Evolutionary conservation across 2,113 vertebrate genomes (phyloP).

Genomic region (Corynorhinus townsendii): DNA sequence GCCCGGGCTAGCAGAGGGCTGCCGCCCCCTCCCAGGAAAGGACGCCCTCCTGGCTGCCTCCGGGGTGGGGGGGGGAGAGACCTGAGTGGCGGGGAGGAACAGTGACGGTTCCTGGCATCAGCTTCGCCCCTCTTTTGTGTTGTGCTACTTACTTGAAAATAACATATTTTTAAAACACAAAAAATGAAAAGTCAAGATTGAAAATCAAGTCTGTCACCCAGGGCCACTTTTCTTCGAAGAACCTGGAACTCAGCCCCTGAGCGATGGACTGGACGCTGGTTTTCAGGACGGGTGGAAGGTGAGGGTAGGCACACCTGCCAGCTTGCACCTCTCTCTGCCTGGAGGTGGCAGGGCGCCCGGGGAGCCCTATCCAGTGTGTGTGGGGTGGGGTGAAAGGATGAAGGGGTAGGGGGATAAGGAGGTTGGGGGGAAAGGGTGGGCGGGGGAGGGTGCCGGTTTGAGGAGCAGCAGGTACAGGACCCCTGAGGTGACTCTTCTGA

Average conservation of each 20-base stretch:
- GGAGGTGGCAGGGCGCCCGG: too few species aligned
- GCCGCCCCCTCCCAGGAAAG: background rate
- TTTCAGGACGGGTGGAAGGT: too few species aligned
- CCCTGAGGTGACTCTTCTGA: too few species aligned
- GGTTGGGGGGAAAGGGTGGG: background rate
- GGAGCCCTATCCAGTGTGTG: too few species aligned
- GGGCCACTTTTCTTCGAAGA: background rate
- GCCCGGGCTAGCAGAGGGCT: background rate
- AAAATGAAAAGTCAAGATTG: background rate
- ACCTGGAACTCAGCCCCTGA: background rate
- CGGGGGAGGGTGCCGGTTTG: background rate
- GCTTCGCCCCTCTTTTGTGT: background rate
- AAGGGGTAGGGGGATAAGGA: too few species aligned
- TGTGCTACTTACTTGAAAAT: background rate
- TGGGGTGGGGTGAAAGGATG: too few species aligned
- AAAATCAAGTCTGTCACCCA: background rate
- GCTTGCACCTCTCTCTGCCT: too few species aligned
- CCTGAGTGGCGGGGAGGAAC: too few species aligned
- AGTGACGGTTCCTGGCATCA: fast-evolving
- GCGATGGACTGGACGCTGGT: too few species aligned
- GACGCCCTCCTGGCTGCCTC: fast-evolving
- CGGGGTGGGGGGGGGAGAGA: too few species aligned
- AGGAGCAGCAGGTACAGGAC: background rate
- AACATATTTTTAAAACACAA: background rate
- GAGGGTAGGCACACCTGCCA: too few species aligned